Evolutionary conservation across 2,113 vertebrate genomes (phyloP).

Genomic region (Gallinago undulata): DNA sequence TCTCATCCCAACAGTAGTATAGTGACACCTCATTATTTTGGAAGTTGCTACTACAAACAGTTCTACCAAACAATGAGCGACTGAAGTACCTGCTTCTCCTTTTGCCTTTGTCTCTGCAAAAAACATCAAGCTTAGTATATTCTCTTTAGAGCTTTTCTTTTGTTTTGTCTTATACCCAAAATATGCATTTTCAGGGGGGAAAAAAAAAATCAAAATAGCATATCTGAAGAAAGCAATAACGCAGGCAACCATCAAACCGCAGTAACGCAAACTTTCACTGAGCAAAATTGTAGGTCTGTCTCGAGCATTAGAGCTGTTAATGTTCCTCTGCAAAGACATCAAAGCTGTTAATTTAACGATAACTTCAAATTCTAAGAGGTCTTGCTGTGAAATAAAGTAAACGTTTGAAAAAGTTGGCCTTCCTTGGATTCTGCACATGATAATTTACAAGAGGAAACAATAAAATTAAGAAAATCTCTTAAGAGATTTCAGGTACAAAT

Average conservation of each 20-base stretch:
- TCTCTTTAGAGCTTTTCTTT: not conserved
- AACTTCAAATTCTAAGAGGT: not conserved
- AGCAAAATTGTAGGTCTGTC: not conserved
- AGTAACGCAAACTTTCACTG: not conserved
- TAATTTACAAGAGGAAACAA: not conserved
- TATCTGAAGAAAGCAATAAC: not conserved
- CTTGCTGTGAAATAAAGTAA: not conserved
- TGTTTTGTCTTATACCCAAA: not conserved
- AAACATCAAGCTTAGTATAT: not conserved
- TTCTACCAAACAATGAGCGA: not conserved
- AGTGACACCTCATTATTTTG: slow-evolving; percentile 54
- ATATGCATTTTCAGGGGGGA: not conserved
- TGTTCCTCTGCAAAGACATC: not conserved
- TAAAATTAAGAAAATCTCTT: not conserved
- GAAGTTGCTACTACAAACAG: slow-evolving; percentile 36
- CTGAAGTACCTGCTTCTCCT: slow-evolving; percentile 12
- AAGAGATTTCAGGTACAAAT: not conserved
- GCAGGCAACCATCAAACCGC: not conserved
- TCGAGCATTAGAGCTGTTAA: not conserved
- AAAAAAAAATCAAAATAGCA: not conserved
- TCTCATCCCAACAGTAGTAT: not conserved
- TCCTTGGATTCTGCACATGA: not conserved
- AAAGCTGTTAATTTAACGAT: not conserved
- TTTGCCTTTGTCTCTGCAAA: slow-evolving; percentile 11
- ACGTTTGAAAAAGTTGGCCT: not conserved